Base-by-base conservation (phyloP, 2,113 vertebrate genomes). In the Arothron firmamentum region DNA sequence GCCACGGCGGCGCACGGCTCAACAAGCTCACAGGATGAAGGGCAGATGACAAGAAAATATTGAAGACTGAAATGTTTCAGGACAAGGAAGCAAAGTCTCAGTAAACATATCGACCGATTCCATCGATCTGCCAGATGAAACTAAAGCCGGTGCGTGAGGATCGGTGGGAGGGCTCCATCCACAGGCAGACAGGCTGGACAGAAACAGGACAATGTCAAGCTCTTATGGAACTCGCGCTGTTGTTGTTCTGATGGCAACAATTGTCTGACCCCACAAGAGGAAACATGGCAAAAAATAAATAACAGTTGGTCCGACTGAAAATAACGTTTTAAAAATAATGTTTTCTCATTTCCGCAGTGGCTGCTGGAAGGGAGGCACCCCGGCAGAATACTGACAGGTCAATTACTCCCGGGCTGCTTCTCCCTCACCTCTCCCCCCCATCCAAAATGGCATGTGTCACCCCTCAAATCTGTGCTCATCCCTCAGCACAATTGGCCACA, bases 381-480 rank as follows among this genome's bases (percentile, higher is more conserved):
- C 77, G 78, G 87, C 86, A 83, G 87, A 87, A 92, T 91, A 83
- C 90, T 92, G 93, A 95, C 93, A 95, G 93, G 91, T 94, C 94
- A 94, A 92, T 96, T 94, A 94, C 91, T 93, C 84, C 87, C 80
- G 69, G 89, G 78, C 88, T 90, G 87, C 83, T 86, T 82, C 89
- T 88, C 87, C 78, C 90, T 90, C 88, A 88, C 90, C 87, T 84
- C 56, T 78, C 85, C 72, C 72, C 72, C 74, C 80, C 81, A 75
- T 83, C 85, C 85, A 82, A 89, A 91, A 89, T 87, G 88, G 84
- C 86, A 89, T 64, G 65, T 87, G 88, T 88, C 86, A 88, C 81
- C 82, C 82, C 46, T 70, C 81, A 92, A 90, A 94, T 92, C 81
- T 48, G 86, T 72, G 82, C 89, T 92, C 92, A 93, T 93, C 87